Base-by-base conservation (phyloP, 2,888 invertebrate genomes). In the Ernsta delagoae region DNA sequence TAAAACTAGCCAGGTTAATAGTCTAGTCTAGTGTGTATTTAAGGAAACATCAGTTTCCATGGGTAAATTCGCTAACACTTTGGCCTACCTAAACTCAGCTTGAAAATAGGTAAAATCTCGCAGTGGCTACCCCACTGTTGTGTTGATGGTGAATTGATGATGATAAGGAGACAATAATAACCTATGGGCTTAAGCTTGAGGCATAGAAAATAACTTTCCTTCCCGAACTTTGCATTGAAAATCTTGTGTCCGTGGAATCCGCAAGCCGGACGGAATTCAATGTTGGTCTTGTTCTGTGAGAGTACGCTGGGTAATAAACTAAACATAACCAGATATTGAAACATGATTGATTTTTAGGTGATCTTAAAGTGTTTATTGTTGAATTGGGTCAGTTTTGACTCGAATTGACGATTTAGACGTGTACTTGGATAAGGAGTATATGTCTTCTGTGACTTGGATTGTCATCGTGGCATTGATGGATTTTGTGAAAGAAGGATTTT, bases 161-260 rank as follows among this genome's bases (percentile, higher is more conserved):
- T 41, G 41, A 7, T 41, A 8, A 41, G 1, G 41, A 41, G 0
- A 45, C n/a, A n/a, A 45, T n/a, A n/a, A 8, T 50, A 16, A 89
- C 90, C 84, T 72, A 89, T 80, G 31, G 83, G 74, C 36, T 77
- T 77, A 57, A 80, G 71, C 70, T 83, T 87, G 68, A 90, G 75
- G 65, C 92, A 92, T 4, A 92, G 77, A 72, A 80, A 74, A 73
- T 90, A 83, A 0, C 67, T 74, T 70, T 91, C 88, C 3, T 78
- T 81, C 1, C 86, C 87, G 65, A 92, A 92, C 70, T 78, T 87
- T 0, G 83, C 91, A 59, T 83, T 75, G 0, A 89, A 71, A 7
- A 88, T 70, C 11, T 77, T 74, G 67, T 86, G 83, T 0, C 88
- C 90, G 6, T 77, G 73, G 0, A 74, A 71, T n/a, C 68, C 76